Conservation (phyloP, 2,888 invertebrate genomes). For the Scrobipalpa atriplicella region DNA sequence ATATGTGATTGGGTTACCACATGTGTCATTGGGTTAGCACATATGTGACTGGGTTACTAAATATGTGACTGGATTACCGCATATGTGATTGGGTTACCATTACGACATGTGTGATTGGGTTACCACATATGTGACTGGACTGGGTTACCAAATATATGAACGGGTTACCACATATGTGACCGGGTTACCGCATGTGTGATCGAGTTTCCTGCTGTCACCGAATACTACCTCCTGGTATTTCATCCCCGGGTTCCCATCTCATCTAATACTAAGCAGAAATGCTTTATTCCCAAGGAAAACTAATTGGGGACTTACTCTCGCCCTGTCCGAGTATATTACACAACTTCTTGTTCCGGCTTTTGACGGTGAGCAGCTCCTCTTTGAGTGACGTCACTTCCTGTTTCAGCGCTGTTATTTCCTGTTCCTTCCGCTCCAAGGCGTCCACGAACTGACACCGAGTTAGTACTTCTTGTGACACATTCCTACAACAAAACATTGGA, state of each 20-base stretch:
- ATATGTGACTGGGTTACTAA: not conserved
- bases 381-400: conserved; percentile 78
- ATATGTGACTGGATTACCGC: too few relatives aligned
- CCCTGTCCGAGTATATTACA: conserved; percentile 87
- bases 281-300: too few relatives aligned
- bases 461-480: conserved; percentile 64
- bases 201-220: too few relatives aligned
- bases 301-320: conserved; percentile 90
- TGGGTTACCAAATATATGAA: too few relatives aligned
- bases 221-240: too few relatives aligned
- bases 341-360: conserved; percentile 87
- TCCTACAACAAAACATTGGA: conserved; percentile 62
- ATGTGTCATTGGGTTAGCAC: not conserved
- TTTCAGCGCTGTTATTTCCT: conserved; percentile 79
- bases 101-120: too few relatives aligned
- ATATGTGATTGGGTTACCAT: too few relatives aligned
- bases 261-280: too few relatives aligned
- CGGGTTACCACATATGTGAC: too few relatives aligned
- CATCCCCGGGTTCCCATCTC: too few relatives aligned
- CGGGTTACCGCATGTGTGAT: too few relatives aligned
- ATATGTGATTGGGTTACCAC: not conserved
- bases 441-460: conserved; percentile 82
- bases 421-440: conserved; percentile 84
- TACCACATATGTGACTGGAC: too few relatives aligned
- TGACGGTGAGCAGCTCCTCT: conserved; percentile 69